A percentile compares a stretch with the other conserved stretches of the same genome.
Conservation (phyloP, 1,140 invertebrate genomes). For the Drosophila carrolli region DNA sequence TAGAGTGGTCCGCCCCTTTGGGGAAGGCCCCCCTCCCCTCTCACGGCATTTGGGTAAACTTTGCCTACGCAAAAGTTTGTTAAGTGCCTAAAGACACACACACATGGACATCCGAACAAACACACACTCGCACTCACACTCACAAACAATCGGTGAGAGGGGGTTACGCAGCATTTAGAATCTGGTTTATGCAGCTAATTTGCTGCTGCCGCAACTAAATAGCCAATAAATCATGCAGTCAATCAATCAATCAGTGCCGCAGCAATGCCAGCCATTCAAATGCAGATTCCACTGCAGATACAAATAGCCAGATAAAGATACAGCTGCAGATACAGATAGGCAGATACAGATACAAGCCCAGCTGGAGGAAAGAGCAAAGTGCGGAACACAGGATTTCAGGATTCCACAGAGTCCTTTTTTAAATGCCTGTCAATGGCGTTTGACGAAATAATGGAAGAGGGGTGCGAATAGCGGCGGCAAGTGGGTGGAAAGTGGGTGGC, state of each 20-base stretch:
- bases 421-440: conserved; percentile 57
- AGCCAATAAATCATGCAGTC: conserved; percentile 79
- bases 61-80: conserved; percentile 69
- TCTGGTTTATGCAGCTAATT: conserved; percentile 74
- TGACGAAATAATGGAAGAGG: conserved; percentile 38
- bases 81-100: conserved; percentile 71
- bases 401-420: conserved; percentile 39
- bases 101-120: conserved; percentile 1
- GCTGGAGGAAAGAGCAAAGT: not conserved
- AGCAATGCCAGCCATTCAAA: conserved; percentile 50
- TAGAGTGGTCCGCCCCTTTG: conserved; percentile 34
- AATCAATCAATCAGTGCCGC: conserved; percentile 63
- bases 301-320: not conserved
- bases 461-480: not conserved
- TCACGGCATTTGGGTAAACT: conserved; percentile 37
- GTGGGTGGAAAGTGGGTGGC: not conserved
- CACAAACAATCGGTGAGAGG: conserved; percentile 5
- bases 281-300: conserved; percentile 40
- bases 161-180: conserved; percentile 61
- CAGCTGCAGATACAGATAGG: not conserved
- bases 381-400: conserved; percentile 15
- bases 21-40: not conserved
- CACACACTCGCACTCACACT: conserved; percentile 3
- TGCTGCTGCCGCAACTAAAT: conserved; percentile 67
- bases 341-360: not conserved